phyloP scores from a whole-genome alignment of 2,888 invertebrate genomes.

The Hypercompe scribonia region DNA sequence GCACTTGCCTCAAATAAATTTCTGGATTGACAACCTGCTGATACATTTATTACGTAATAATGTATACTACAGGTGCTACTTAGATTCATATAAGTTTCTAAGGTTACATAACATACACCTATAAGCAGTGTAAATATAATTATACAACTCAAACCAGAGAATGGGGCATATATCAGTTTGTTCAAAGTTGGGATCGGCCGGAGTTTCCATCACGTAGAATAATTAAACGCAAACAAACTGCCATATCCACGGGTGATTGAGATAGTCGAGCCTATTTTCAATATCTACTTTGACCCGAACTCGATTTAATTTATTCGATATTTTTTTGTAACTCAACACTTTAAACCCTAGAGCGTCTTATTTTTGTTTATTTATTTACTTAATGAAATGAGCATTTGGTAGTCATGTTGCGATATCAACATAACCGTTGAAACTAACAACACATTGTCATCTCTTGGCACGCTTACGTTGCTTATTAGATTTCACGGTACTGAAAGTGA shows the following conservation, averaged over 20 bases:
- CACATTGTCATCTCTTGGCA: constrained; percentile 67
- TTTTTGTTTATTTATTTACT: constrained; percentile 43
- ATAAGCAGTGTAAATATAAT: constrained; percentile 50
- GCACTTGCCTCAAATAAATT: too few relatives aligned
- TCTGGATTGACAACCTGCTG: not conserved
- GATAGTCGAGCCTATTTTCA: constrained; percentile 73
- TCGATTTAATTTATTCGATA: constrained; percentile 53
- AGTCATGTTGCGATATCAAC: constrained; percentile 45
- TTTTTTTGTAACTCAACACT: constrained; percentile 19
- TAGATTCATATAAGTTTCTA: constrained; percentile 16
- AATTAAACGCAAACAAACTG: constrained; percentile 81
- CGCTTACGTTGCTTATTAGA: constrained; percentile 63
- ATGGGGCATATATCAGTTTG: constrained; percentile 48
- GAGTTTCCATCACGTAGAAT: constrained; percentile 72
- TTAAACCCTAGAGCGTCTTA: constrained; percentile 19
- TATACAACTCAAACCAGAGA: constrained; percentile 42
- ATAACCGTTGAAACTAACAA: constrained; percentile 54
- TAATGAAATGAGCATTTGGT: constrained; percentile 71
- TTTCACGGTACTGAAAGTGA: constrained; percentile 53
- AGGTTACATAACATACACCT: constrained; percentile 27
- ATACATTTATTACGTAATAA: not conserved
- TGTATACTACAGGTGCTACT: constrained; percentile 18
- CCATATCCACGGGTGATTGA: constrained; percentile 62
- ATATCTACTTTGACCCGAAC: constrained; percentile 60
- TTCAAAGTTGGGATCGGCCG: constrained; percentile 53